Conservation (phyloP, 2,113 vertebrate genomes). For the Zapus hudsonius region DNA sequence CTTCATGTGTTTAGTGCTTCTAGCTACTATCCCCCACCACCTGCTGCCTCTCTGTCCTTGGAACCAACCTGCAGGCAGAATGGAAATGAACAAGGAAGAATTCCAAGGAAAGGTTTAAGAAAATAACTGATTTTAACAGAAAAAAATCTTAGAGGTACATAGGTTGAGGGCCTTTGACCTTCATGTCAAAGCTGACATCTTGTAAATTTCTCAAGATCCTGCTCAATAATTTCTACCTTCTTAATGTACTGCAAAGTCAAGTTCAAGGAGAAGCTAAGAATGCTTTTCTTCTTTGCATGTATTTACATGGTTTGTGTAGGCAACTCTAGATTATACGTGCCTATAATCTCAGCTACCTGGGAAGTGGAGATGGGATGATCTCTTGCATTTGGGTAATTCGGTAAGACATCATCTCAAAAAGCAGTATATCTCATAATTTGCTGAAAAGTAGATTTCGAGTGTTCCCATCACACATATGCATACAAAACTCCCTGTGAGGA, state of each 20-base stretch:
- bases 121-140: neutral
- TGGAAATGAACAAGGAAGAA: neutral
- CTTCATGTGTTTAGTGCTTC: neutral
- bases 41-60: neutral
- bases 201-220: neutral
- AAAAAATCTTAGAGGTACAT: neutral
- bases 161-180: neutral
- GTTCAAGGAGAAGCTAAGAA: neutral
- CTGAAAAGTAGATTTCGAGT: neutral
- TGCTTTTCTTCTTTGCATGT: neutral
- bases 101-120: neutral
- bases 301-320: neutral
- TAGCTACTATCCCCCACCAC: no score
- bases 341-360: no score
- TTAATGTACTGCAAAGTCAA: neutral
- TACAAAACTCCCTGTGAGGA: neutral
- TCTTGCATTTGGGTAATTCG: neutral
- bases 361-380: neutral
- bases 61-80: neutral
- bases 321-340: neutral
- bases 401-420: neutral
- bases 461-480: neutral
- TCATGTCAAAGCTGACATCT: neutral
- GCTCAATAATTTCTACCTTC: neutral
- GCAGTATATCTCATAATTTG: neutral